Evolutionary conservation across 2,888 invertebrate genomes (phyloP), one percentile per base, ranked within the genome.

Genomic region (Argynnis bischoffii): DNA sequence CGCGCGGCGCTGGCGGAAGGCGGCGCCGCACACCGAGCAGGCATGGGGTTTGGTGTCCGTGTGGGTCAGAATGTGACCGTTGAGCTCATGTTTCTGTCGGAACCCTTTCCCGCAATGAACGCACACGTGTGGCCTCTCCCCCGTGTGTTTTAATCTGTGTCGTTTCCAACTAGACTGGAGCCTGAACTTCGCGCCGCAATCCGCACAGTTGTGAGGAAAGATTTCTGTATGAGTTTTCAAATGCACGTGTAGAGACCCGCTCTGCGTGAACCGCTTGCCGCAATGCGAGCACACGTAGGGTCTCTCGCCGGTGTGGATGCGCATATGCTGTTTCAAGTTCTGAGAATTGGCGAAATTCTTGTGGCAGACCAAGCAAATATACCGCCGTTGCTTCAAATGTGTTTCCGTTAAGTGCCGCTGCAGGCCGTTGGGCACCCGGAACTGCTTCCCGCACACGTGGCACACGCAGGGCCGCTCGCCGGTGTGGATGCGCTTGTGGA

Each of bases 391-490:
- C 3, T 94, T 92, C 74, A 94, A 93, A 83, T 95, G 95, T 2
- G 95, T 95, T 75, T 95, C 94, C 26, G 93, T 89, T 31, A 95
- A 76, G 77, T 95, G 95, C 1, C 95, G 87, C 56, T 93, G 93
- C 35, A 95, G 83, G 0, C 95, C 95, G 82, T 94, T 93, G 16
- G 94, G 94, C n/a, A 95, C 93, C 26, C 95, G 89, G 83, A 95
- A 95, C 78, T 94, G 94, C 75, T 94, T 95, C 3, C 95, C 95
- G 80, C 95, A 95, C 21, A 94, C 78, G 80, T 95, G 95, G 77
- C 95, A 95, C 68, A 94, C 94, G 81, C 94, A 95, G 1, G 95
- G 94, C 57, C 94, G 88, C 82, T 95, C 95, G 2, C 95, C 95
- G 8, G 95, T 94, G 79, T 95, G 95, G 66, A 95, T 95, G 15